Evolutionary conservation across 2,888 invertebrate species (phyloP).

Genomic region (Drosophila subquinaria): DNA sequence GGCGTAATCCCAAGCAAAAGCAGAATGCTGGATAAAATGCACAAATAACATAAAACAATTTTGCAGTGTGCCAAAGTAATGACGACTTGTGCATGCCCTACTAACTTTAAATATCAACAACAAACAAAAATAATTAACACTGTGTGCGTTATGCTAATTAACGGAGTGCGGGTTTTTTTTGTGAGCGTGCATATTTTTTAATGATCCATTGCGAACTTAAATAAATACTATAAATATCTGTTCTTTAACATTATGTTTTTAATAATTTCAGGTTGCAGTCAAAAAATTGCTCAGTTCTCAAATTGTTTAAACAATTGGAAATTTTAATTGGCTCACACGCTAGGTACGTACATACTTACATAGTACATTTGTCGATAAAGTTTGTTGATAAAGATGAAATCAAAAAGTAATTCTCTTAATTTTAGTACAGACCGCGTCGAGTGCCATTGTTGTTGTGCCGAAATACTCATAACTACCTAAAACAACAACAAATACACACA

Average conservation of each 20-base stretch:
- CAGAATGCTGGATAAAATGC: conserved; percentile 17
- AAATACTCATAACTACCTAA: conserved; percentile 20
- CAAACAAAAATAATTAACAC: background rate
- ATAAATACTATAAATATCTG: background rate
- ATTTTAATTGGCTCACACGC: conserved; percentile 7
- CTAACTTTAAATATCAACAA: conserved; percentile 7
- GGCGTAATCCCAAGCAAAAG: conserved; percentile 42
- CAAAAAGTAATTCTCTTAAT: background rate
- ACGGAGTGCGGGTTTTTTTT: background rate
- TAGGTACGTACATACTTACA: conserved; percentile 28
- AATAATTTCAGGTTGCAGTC: conserved; percentile 33
- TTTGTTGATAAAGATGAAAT: background rate
- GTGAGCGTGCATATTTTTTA: background rate
- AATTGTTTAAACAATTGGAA: conserved; percentile 33
- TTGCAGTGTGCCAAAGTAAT: background rate
- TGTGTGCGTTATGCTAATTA: background rate
- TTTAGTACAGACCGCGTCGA: conserved; percentile 15
- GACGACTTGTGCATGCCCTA: conserved; percentile 36
- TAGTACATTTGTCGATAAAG: background rate
- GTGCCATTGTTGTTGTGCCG: conserved; percentile 2
- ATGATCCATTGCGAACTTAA: conserved; percentile 3
- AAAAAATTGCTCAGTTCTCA: conserved; percentile 23
- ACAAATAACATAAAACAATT: conserved; percentile 5
- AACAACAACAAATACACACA: conserved; percentile 36
- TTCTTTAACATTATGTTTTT: background rate